Conservation (phyloP, 2,113 vertebrate species). For the Scalopus aquaticus region DNA sequence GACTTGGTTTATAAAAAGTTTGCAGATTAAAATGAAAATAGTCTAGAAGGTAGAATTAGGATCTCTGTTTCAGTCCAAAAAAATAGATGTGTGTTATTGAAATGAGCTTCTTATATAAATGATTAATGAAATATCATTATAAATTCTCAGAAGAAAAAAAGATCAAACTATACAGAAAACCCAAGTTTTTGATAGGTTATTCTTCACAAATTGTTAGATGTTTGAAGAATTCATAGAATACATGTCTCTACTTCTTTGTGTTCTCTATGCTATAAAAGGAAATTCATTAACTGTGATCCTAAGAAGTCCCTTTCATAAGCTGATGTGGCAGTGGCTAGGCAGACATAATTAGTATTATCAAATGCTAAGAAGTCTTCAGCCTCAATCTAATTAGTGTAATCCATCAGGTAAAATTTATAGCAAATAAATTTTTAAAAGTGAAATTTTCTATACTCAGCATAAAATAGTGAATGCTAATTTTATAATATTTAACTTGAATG, state of each 20-base stretch:
- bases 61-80: neutral
- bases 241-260: neutral
- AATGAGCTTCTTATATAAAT: neutral
- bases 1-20: neutral
- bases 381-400: neutral
- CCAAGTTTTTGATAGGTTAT: neutral
- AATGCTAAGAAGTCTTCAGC: neutral
- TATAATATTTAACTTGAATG: neutral
- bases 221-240: too few species aligned
- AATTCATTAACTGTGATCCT: neutral
- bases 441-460: neutral
- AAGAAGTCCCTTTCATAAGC: neutral
- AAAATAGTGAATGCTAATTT: neutral
- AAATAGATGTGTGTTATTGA: neutral
- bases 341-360: neutral
- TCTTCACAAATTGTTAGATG: neutral
- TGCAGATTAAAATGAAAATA: neutral
- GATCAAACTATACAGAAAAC: neutral
- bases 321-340: neutral
- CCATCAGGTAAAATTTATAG: neutral
- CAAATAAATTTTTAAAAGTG: neutral
- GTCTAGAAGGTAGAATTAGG: neutral
- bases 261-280: neutral
- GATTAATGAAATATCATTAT: neutral
- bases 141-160: neutral